phyloP scores from a whole-genome alignment of 2,888 invertebrate genomes.

The Perdita meconis region DNA sequence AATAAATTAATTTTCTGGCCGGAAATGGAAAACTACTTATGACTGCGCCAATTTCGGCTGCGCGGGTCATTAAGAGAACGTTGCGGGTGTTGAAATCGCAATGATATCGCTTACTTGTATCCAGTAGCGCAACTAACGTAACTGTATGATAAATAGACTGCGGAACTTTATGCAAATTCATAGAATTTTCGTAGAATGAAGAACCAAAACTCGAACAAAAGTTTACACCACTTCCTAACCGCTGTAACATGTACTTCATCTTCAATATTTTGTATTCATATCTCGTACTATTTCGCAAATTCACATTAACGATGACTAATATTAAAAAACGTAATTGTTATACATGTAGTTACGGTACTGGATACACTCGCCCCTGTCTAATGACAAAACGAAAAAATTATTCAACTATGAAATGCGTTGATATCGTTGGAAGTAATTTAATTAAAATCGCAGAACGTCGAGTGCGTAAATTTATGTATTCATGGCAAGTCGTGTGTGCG shows the following conservation, averaged over 20 bases:
- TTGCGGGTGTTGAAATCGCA: conserved; percentile 6
- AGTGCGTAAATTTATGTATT: neutral
- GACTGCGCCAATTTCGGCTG: neutral
- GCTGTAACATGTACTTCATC: no score
- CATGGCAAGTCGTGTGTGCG: neutral
- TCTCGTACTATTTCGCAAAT: no score
- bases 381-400: neutral
- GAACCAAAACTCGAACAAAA: no score
- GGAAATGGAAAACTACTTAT: neutral
- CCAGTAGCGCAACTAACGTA: conserved; percentile 3
- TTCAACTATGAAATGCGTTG: neutral
- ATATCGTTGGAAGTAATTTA: conserved; percentile 3
- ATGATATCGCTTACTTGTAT: neutral
- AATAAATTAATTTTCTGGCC: neutral
- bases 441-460: conserved; percentile 3
- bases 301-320: no score
- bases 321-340: no score
- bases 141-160: neutral
- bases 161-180: no score
- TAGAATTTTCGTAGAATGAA: no score
- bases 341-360: neutral
- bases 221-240: no score
- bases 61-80: neutral
- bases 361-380: no score
- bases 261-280: no score